Base-by-base conservation (phyloP, 2,113 vertebrate genomes). In the Diadophis punctatus region DNA sequence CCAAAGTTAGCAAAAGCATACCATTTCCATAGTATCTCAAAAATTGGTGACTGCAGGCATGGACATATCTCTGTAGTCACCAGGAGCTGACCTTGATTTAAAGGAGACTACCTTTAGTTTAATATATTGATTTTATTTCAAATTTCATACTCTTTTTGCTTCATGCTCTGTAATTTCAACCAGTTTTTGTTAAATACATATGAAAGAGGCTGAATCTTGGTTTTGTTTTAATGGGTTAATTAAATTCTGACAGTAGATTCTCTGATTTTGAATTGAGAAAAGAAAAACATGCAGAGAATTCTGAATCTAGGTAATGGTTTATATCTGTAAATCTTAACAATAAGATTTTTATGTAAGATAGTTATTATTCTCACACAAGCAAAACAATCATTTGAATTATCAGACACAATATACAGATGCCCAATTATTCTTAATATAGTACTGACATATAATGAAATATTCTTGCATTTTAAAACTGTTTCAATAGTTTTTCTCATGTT, bases 401-500 rank as follows among this genome's bases (percentile, higher is more conserved):
- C 27, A 20, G 30, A 87, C 30, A 51, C 12, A 27, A 87, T 51
- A 86, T 27, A 86, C 25, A 87, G 74, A 84, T 22, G 34, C 39
- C 18, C 80, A 84, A 39, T 43, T 20, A 60, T 56, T 56, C 43
- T 49, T 18, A 27, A 6, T 87, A n/a, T 5, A 30, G 30, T 85
- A 56, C 23, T 63, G 10, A 63, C 53, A 30, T 91, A 56, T 51
- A 85, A 22, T 91, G 46, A 91, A 94, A 93, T 22, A 74, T 88
- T 3, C 22, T 91, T 91, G 34, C 39, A 80, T 92, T 48, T 48
- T 48, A 48, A 43, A 58, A 63, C 25, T 88, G 86, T 53, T 27
- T 12, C 11, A 46, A 91, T 58, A 34, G 63, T 55, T 91, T 96
- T 95, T 94, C 63, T 86, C 53, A 63, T n/a, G 16, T 92, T 91